phyloP scores from a whole-genome alignment of 35 echinoderm and acorn worm species.

The Ophioderma brevispina region DNA sequence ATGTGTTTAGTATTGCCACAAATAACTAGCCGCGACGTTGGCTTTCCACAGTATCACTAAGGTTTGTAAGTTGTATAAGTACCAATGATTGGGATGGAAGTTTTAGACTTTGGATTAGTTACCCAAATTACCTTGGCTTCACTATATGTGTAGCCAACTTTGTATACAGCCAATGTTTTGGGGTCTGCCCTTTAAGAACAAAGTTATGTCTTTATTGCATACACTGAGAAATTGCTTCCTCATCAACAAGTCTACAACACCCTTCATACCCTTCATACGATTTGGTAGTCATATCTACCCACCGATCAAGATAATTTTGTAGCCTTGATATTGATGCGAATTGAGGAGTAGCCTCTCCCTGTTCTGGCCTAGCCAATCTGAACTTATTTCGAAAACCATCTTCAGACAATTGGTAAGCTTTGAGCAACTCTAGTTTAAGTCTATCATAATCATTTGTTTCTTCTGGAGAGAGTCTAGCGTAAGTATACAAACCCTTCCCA shows the following conservation, averaged over 20 bases:
- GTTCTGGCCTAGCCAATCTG: neutral
- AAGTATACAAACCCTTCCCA: conserved; percentile 44
- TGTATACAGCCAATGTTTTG: neutral
- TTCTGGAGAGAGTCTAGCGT: conserved; percentile 1
- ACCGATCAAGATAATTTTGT: conserved; percentile 15
- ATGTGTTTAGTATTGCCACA: neutral
- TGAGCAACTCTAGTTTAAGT: too few relatives aligned
- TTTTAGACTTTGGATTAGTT: too few relatives aligned
- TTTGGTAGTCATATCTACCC: conserved; percentile 3
- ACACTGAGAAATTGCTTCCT: too few relatives aligned
- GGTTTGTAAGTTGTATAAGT: too few relatives aligned
- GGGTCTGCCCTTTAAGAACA: conserved; percentile 16
- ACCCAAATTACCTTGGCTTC: neutral
- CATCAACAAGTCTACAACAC: too few relatives aligned
- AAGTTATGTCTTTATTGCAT: neutral
- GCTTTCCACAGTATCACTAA: neutral
- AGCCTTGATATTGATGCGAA: neutral
- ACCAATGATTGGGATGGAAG: too few relatives aligned
- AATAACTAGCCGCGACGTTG: neutral
- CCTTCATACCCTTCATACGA: neutral
- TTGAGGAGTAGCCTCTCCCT: conserved; percentile 16
- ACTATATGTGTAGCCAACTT: conserved; percentile 23
- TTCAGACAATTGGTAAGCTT: too few relatives aligned
- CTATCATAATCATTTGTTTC: conserved; percentile 26
- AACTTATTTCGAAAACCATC: too few relatives aligned